These are phyloP conservation scores for Zaprionus bogoriensis DNA, from an alignment of 2,888 invertebrate genomes.

Conservation along the genomic window DNA sequence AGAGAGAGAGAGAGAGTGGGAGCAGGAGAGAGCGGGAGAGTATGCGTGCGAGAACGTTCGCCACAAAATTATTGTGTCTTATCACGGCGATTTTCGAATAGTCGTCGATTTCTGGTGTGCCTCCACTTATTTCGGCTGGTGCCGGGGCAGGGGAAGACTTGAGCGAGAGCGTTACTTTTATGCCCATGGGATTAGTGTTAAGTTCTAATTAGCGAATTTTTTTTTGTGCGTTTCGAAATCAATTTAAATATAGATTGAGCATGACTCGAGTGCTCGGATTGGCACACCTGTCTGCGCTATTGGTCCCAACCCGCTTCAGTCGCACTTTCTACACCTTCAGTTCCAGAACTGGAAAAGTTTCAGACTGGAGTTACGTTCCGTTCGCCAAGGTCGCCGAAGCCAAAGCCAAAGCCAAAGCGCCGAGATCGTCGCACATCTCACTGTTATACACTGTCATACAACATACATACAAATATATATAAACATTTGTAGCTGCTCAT, in stretches of 20 bases:
- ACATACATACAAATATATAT: neutral
- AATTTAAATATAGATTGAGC: neutral
- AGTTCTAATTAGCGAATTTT: conserved; percentile 50
- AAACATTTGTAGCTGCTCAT: neutral
- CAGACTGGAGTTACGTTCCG: neutral
- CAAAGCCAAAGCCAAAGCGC: neutral
- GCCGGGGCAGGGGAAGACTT: too few species aligned
- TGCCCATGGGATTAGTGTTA: conserved; percentile 49
- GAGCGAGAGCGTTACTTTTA: neutral
- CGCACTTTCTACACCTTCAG: too few species aligned
- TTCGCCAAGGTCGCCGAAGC: neutral
- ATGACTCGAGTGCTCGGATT: too few species aligned
- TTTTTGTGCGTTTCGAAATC: neutral
- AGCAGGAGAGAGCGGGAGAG: too few species aligned
- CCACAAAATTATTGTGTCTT: conserved; percentile 45
- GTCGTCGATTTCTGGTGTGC: conserved; percentile 34
- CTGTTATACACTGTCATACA: too few species aligned
- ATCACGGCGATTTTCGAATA: conserved; percentile 55
- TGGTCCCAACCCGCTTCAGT: too few species aligned
- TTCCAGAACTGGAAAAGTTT: too few species aligned
- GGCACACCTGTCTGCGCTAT: too few species aligned
- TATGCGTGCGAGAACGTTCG: conserved; percentile 41
- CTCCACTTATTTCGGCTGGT: conserved; percentile 15
- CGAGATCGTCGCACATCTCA: neutral
- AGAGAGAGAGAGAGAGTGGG: conserved; percentile 5